Evolutionary conservation across 23 tunicate species (phyloP).

Genomic region (Pegea sp.): DNA sequence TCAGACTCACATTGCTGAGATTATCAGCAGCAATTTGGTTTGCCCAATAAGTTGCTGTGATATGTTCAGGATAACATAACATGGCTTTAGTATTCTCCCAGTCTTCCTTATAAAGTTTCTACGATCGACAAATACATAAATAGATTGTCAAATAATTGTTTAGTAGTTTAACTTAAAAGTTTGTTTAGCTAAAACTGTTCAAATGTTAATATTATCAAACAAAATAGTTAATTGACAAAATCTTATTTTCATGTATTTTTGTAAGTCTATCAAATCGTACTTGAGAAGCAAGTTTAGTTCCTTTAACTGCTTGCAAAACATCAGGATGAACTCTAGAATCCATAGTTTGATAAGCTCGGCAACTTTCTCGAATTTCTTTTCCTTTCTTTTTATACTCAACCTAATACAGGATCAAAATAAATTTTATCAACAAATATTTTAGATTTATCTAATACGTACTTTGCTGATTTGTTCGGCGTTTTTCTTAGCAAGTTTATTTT

Average conservation of each 20-base stretch:
- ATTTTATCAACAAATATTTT: too few relatives aligned
- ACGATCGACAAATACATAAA: too few relatives aligned
- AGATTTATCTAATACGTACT: slow-evolving; percentile 16
- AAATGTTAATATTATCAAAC: not conserved
- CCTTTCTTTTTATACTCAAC: slow-evolving; percentile 63
- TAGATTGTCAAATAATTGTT: too few relatives aligned
- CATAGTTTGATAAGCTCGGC: slow-evolving; percentile 84
- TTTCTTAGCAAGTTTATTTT: slow-evolving; percentile 25
- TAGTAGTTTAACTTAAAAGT: not conserved
- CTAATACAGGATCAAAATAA: not conserved
- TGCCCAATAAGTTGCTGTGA: too few relatives aligned
- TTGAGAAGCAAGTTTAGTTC: slow-evolving; percentile 55
- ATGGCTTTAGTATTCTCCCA: slow-evolving; percentile 90
- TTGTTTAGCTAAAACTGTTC: not conserved
- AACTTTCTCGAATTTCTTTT: slow-evolving; percentile 42
- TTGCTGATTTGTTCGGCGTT: slow-evolving; percentile 32
- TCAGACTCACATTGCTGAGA: too few relatives aligned
- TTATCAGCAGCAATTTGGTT: too few relatives aligned
- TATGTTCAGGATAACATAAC: slow-evolving; percentile 80
- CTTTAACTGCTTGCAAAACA: slow-evolving; percentile 88
- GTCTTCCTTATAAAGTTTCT: slow-evolving; percentile 82
- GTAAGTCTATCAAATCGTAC: slow-evolving; percentile 7
- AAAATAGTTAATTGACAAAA: not conserved
- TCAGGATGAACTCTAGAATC: slow-evolving; percentile 88
- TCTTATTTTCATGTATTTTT: too few relatives aligned